phyloP scores from a whole-genome alignment of 2,113 vertebrate genomes.

The Gambusia affinis region DNA sequence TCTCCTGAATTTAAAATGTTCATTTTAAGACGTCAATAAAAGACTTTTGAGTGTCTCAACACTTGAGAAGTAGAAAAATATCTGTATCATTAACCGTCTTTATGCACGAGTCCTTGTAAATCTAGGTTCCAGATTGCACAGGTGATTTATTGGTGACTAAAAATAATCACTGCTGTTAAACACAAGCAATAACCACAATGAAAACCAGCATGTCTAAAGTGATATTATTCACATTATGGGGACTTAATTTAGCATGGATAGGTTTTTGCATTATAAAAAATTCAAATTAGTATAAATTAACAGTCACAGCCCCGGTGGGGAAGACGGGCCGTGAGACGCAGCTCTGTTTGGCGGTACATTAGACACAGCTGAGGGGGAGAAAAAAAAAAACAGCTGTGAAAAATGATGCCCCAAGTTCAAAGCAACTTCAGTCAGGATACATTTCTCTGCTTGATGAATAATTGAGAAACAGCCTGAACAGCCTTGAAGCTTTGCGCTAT shows the following conservation, averaged over 20 bases:
- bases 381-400: constrained; percentile 69
- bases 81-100: neutral
- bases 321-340: constrained; percentile 24
- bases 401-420: constrained; percentile 82
- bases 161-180: constrained; percentile 13
- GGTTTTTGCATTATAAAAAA: constrained; percentile 74
- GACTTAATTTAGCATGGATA: constrained; percentile 72
- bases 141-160: constrained; percentile 14
- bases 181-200: constrained; percentile 3
- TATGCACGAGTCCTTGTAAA: neutral
- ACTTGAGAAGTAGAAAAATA: neutral
- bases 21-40: neutral
- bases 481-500: constrained; percentile 76
- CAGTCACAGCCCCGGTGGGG: constrained; percentile 47
- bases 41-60: constrained; percentile 2
- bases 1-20: too few relatives aligned
- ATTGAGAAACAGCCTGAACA: constrained; percentile 79
- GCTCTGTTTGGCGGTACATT: constrained; percentile 55
- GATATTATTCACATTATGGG: constrained; percentile 53
- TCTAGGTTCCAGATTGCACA: constrained; percentile 18
- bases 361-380: constrained; percentile 37
- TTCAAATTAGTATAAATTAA: constrained; percentile 75
- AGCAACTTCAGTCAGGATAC: constrained; percentile 83
- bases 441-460: constrained; percentile 83
- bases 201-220: constrained; percentile 30